phyloP scores from a whole-genome alignment of 2,113 vertebrate species.

The Ailurus styani region DNA sequence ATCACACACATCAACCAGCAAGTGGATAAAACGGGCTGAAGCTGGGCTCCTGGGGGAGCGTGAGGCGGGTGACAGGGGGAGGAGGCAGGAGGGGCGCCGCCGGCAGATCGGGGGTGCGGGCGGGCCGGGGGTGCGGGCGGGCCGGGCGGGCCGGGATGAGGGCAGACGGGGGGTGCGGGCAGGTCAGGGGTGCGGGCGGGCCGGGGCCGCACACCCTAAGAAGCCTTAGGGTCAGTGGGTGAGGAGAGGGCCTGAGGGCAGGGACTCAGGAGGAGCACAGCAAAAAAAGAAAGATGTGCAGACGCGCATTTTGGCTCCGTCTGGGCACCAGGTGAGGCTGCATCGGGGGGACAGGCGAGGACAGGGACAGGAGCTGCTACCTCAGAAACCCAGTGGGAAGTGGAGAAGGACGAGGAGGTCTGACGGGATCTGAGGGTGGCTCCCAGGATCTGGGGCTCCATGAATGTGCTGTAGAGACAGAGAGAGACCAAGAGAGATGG shows the following conservation, averaged over 20 bases:
- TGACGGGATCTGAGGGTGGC: fast-evolving
- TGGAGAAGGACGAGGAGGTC: fast-evolving
- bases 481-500: neutral
- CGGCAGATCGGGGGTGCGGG: too few relatives aligned
- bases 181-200: neutral
- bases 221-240: fast-evolving
- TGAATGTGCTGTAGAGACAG: neutral
- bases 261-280: neutral
- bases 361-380: fast-evolving
- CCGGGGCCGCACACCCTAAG: fast-evolving
- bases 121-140: neutral
- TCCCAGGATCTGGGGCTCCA: fast-evolving
- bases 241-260: too few relatives aligned
- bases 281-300: fast-evolving
- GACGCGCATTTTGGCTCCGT: fast-evolving
- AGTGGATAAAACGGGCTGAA: neutral
- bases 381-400: fast-evolving
- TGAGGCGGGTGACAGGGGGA: fast-evolving
- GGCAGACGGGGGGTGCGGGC: too few relatives aligned
- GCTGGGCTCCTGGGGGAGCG: neutral
- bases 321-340: fast-evolving
- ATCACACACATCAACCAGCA: neutral
- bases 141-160: fast-evolving
- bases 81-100: fast-evolving
- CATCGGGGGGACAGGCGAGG: fast-evolving